Percentiles rank a stretch among this genome's conserved stretches.
Evolutionary conservation across 2,113 vertebrate species (phyloP).

Genomic region (Apteryx owenii): DNA sequence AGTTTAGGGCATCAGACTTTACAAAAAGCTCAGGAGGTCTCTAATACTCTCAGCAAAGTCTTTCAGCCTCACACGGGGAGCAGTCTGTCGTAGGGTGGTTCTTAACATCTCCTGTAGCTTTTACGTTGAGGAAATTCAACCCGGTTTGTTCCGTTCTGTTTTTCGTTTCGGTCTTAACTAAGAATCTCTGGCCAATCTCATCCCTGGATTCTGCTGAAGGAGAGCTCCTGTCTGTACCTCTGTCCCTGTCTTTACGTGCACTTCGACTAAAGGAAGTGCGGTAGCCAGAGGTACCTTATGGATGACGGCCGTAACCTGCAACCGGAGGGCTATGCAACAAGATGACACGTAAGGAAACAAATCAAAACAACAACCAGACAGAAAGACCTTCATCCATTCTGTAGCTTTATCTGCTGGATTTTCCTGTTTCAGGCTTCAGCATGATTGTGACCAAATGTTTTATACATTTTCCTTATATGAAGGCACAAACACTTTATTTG

Average conservation of each 20-base stretch:
- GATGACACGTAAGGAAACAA: slow-evolving; percentile 78
- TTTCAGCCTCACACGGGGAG: background rate
- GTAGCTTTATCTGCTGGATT: slow-evolving; percentile 85
- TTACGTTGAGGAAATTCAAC: slow-evolving; percentile 16
- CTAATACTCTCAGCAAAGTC: background rate
- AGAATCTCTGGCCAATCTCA: slow-evolving; percentile 39
- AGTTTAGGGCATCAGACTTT: background rate
- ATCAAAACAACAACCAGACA: slow-evolving; percentile 32
- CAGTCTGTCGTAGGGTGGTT: background rate
- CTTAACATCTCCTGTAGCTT: slow-evolving; percentile 38
- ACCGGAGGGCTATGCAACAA: slow-evolving; percentile 91
- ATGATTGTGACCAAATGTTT: slow-evolving; percentile 94
- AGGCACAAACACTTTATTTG: slow-evolving; percentile 78
- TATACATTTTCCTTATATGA: slow-evolving; percentile 74
- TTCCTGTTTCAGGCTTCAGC: slow-evolving; percentile 85
- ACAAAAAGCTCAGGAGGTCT: slow-evolving; percentile 30
- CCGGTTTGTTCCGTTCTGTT: background rate
- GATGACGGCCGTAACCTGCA: slow-evolving; percentile 8
- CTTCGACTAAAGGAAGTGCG: slow-evolving; percentile 7
- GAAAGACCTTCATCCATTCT: slow-evolving; percentile 72
- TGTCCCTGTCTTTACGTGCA: slow-evolving; percentile 30
- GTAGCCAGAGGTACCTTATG: background rate
- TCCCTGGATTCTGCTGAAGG: slow-evolving; percentile 59
- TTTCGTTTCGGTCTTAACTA: background rate
- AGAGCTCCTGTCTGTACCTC: background rate